These are phyloP conservation scores for Adelosebastes latens DNA, from an alignment of 2,797 vertebrate species.

Conservation along the genomic window DNA sequence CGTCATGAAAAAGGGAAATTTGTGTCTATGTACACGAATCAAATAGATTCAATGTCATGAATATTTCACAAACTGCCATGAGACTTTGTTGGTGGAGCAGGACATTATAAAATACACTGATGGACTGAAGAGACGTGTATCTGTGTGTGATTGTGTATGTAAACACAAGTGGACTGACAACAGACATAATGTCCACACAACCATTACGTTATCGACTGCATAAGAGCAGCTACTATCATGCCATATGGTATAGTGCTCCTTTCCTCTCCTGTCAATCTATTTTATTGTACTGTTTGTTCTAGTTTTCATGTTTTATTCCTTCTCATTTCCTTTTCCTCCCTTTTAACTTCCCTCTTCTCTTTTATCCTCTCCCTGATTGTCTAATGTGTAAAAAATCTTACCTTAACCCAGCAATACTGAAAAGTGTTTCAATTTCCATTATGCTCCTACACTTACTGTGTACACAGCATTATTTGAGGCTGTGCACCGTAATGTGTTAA, in stretches of 20 bases:
- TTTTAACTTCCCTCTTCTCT: background rate
- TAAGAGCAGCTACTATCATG: conserved; percentile 21
- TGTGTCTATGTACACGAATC: no score
- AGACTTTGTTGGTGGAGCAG: background rate
- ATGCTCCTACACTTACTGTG: background rate
- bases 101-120: background rate
- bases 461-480: conserved; percentile 28
- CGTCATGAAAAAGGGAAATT: no score
- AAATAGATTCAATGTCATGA: no score
- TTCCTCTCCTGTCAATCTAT: background rate
- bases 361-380: background rate
- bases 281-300: background rate
- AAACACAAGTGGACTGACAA: background rate
- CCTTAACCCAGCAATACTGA: background rate
- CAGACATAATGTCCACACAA: conserved; percentile 33
- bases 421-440: conserved; percentile 5
- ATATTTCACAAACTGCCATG: no score
- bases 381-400: background rate
- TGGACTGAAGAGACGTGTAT: background rate
- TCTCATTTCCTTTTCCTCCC: background rate
- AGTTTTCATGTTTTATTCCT: background rate
- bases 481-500: conserved; percentile 1
- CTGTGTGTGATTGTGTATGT: background rate
- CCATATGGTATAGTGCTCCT: background rate
- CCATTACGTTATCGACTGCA: conserved; percentile 29